phyloP scores from a whole-genome alignment of 2,888 invertebrate species.

The Neoitamus cyanurus region DNA sequence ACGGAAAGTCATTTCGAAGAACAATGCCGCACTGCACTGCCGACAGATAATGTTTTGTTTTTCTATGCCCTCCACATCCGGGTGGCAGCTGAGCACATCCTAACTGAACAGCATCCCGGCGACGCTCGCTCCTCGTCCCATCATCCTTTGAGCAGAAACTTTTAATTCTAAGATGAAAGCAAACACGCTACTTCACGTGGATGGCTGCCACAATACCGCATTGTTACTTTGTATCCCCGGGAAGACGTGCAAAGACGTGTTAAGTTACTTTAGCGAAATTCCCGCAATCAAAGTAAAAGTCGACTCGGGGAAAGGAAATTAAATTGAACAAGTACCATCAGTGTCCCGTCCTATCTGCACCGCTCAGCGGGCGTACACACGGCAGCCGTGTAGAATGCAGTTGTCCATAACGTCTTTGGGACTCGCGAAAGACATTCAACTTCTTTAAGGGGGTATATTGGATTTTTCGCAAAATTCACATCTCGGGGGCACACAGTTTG shows the following conservation, averaged over 20 bases:
- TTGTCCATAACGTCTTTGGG: not conserved
- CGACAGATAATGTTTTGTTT: not conserved
- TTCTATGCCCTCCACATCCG: not conserved
- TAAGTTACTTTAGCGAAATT: not conserved
- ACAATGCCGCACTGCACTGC: not conserved
- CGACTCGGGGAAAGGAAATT: not conserved
- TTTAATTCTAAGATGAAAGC: constrained; percentile 27
- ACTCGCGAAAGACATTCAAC: not conserved
- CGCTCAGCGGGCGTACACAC: not conserved
- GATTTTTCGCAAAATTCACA: not conserved
- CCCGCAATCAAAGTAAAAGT: not conserved
- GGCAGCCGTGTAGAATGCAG: not conserved
- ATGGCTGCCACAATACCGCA: not conserved
- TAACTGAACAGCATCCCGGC: not conserved
- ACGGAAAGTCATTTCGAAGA: not conserved
- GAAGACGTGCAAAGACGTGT: not conserved
- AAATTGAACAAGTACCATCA: not conserved
- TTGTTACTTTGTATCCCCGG: constrained; percentile 1
- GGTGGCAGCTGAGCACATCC: not conserved
- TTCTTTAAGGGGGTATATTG: not conserved
- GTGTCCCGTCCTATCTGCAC: not conserved
- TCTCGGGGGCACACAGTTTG: not conserved
- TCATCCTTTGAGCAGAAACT: not conserved
- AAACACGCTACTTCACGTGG: constrained; percentile 2
- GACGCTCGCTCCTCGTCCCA: not conserved